Evolutionary conservation across 2,888 invertebrate genomes (phyloP).

Genomic region (Micoletzkya japonica): DNA sequence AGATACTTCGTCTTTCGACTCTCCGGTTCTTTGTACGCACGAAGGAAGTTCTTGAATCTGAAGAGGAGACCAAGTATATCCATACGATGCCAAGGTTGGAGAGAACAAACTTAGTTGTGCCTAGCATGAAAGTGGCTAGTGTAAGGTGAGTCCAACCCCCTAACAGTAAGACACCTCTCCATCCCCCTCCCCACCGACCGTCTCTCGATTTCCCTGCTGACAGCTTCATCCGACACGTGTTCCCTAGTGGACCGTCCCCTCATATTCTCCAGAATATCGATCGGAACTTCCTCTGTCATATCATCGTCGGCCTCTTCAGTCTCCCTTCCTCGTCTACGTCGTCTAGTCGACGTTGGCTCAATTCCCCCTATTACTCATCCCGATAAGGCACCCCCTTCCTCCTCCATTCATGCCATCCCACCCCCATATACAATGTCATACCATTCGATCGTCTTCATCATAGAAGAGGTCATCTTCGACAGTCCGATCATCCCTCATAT

Average conservation of each 20-base stretch:
- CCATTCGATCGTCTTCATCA: slow-evolving; percentile 52
- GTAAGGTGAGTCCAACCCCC: too few species aligned
- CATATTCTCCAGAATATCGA: slow-evolving; percentile 96
- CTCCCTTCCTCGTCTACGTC: slow-evolving; percentile 26
- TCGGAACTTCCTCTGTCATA: slow-evolving; percentile 71
- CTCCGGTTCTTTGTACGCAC: slow-evolving; percentile 47
- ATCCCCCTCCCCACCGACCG: slow-evolving; percentile 67
- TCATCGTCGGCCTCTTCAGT: slow-evolving; percentile 44
- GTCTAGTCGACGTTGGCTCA: too few species aligned
- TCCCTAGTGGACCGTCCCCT: slow-evolving; percentile 91
- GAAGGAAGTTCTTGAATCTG: slow-evolving; percentile 54
- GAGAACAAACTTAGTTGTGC: too few species aligned
- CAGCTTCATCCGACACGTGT: slow-evolving; percentile 94
- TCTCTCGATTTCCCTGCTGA: slow-evolving; percentile 92
- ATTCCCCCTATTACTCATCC: slow-evolving; percentile 2
- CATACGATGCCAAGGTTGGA: background rate
- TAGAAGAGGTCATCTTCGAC: slow-evolving; percentile 56
- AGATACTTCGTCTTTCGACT: slow-evolving; percentile 53
- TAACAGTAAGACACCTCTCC: too few species aligned
- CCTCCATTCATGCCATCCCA: too few species aligned
- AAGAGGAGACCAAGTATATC: background rate
- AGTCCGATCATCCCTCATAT: slow-evolving; percentile 79
- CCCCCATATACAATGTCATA: background rate
- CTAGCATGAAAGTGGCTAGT: too few species aligned
- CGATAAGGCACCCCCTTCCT: background rate